Evolutionary conservation across 2,113 vertebrate genomes (phyloP), one percentile per base, ranked within the genome.

Genomic region (Romanogobio albipinnatus): DNA sequence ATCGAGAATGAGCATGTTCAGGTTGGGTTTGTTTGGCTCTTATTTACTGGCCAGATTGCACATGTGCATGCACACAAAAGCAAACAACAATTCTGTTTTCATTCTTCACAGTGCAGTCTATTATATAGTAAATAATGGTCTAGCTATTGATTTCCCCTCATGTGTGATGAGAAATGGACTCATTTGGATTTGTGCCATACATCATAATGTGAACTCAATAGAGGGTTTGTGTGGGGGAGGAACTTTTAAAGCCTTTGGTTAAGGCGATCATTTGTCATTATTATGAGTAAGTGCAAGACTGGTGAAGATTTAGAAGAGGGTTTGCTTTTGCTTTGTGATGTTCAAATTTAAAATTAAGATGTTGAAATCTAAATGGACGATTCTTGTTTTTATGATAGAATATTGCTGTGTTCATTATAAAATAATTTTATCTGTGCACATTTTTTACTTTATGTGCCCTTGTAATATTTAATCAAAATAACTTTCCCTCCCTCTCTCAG

Each of bases 191-290:
- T 51, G 86, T 84, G 84, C 77, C 88, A 92, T 91, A 88, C 87
- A 92, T 93, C 92, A 94, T 89, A 89, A 89, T 88, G 87, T 87
- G 87, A 53, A 33, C 89, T 87, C 91, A 90, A 91, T 91, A 91
- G 91, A 85, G 87, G 5, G 81, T 53, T 73, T 85, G 86, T 91
- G 88, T 90, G 90, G 89, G 6, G 88, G 82, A 85, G 90, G 91
- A 85, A 88, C 83, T 86, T 82, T 43, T 84, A 89, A 93, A 92
- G 86, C 53, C 76, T 88, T 85, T 89, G 83, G 88, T 91, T 89
- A 90, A 75, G 87, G 80, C 43, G 47, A 26, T 61, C 36, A 62
- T 79, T 79, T 29, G 58, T 79, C 58, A 79, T 79, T 79, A 62
- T 79, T 82, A 75, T 70, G 62, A 51, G 29, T 29, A 59, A 22